phyloP scores from a whole-genome alignment of 2,113 vertebrate genomes.

The Halcyon senegalensis region DNA sequence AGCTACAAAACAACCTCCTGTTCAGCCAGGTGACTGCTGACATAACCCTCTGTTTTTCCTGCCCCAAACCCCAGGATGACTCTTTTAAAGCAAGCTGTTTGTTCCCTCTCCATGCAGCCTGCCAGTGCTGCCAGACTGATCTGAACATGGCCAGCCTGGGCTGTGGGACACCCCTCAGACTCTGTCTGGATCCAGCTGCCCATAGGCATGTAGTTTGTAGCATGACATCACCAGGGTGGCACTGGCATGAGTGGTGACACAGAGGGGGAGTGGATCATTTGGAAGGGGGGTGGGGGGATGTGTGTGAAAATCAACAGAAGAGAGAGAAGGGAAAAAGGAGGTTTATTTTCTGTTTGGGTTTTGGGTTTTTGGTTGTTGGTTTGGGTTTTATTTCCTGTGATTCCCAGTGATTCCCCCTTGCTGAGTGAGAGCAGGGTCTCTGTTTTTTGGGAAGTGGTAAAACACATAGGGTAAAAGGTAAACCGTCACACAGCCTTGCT shows the following conservation, averaged over 20 bases:
- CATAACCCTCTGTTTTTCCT: background rate
- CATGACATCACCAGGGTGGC: accelerated
- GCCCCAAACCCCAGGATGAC: background rate
- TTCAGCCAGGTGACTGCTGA: background rate
- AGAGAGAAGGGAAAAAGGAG: background rate
- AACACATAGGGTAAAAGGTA: background rate
- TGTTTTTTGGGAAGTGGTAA: background rate
- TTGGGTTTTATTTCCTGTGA: background rate
- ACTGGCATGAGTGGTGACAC: background rate
- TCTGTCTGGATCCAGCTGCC: background rate
- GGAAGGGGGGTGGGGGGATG: background rate
- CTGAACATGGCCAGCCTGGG: accelerated
- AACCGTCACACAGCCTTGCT: background rate
- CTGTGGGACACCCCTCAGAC: background rate
- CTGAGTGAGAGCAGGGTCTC: background rate
- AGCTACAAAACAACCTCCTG: background rate
- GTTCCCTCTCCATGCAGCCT: background rate
- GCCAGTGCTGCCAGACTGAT: accelerated
- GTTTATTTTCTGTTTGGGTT: background rate
- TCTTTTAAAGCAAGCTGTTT: background rate
- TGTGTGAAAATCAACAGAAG: background rate
- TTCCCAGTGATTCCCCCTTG: background rate
- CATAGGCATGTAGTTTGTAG: accelerated
- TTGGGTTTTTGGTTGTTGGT: no score
- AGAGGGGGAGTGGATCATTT: background rate